phyloP scores from a whole-genome alignment of 2,113 vertebrate species.

The Circaetus cinerascens region DNA sequence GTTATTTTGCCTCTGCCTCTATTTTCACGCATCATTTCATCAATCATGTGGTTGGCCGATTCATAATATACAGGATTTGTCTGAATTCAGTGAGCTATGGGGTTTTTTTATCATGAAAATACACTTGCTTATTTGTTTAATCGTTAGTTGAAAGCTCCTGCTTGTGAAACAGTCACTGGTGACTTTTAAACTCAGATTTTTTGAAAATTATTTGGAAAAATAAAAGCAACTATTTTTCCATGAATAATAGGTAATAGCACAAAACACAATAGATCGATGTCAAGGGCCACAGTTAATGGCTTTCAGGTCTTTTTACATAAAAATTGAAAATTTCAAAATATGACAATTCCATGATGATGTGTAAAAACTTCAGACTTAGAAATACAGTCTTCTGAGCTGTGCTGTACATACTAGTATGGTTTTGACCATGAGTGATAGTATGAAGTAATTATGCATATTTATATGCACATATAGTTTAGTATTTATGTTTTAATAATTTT shows the following conservation, averaged over 20 bases:
- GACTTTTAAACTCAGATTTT: background rate
- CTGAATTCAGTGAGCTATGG: background rate
- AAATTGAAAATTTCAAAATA: background rate
- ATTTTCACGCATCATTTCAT: conserved; percentile 47
- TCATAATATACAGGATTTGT: background rate
- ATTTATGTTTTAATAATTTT: background rate
- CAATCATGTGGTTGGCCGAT: background rate
- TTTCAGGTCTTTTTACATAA: background rate
- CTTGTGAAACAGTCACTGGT: background rate
- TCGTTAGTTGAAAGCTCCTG: background rate
- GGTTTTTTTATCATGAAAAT: background rate
- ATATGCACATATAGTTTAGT: background rate
- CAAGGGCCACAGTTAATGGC: background rate
- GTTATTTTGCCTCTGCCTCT: conserved; percentile 40
- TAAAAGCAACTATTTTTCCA: background rate
- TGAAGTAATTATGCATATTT: background rate
- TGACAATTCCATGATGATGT: background rate
- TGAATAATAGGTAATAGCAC: background rate
- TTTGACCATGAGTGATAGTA: background rate
- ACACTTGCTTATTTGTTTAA: background rate
- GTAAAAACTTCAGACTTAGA: background rate
- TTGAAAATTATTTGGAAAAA: background rate
- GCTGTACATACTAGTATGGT: background rate
- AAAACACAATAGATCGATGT: background rate
- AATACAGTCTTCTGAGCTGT: background rate